Base-by-base conservation (phyloP, 2,888 invertebrate species). In the Mellilla xanthometata region DNA sequence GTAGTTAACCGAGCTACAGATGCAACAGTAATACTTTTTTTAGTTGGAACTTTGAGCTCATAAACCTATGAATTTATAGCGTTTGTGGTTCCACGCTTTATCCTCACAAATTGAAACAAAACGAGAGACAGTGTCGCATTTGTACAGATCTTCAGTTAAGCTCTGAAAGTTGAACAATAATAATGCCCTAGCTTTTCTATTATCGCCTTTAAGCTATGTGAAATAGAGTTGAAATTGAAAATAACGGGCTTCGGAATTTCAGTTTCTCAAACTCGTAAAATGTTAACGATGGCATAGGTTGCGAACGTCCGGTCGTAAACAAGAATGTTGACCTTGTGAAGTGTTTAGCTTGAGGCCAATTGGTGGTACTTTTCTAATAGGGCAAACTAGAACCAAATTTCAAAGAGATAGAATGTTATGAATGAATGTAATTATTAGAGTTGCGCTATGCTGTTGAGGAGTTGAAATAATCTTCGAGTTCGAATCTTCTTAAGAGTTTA, bases 51-150 rank as follows among this genome's bases (percentile, higher is more conserved):
- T 28, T 28, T 15, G 19, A 28, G 12, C 28, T 7, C 12, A 28
- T 12, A 36, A 36, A 28, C 22, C 35, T 3, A 26, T 15, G 15
- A 9, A 15, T 24, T 2, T 7, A 8, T 13, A 15, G 26, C 15
- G 13, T 15, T 15, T 15, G 10, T 12, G 34, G 12, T 13, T 13
- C 4, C 8, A 9, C 34, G 12, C 13, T 12, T 11, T 36, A 28
- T 36, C 10, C 27, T 24, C 35, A 10, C 35, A 36, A 36, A 36
- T 36, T 28, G 36, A 28, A 29, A 36, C 28, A 9, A 28, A 36
- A 22, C 19, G 28, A 22, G 11, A 8, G 11, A 8, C 10, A 8
- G 12, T 12, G 27, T 12, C 12, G 4, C 28, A 28, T 36, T 36
- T 28, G 12, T 22, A 8, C 12, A 15, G 28, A 19, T 19, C 22